Evolutionary conservation across 1,140 invertebrate genomes (phyloP), one percentile per base, ranked within the genome.

Genomic region (Calephelis nemesis): DNA sequence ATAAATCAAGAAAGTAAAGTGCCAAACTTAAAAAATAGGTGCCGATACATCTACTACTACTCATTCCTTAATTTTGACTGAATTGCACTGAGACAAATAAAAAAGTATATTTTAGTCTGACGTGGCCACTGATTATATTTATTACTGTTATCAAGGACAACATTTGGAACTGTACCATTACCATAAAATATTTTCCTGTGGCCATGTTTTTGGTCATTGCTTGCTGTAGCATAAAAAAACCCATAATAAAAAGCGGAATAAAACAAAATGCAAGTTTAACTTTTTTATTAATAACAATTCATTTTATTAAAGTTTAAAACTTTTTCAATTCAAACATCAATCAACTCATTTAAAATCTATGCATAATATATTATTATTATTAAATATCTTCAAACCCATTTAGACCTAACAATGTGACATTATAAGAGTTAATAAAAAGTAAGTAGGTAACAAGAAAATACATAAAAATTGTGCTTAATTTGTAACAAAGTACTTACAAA

Each of bases 301-400:
- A 58, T 60, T 60, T 40, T 39, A 60, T 60, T 60, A 60, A 60
- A 60, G 54, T 60, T 60, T 40, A 60, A 60, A 60, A 60, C 54
- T 60, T 39, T 60, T 11, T 39, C 11, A 30, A 19, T 60, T 60
- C 54, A 60, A 60, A 60, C 54, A 39, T 60, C 54, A 40, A 60
- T 39, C 54, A 60, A 60, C 39, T 39, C 39, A 12, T 40, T 60
- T 7, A 60, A 60, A 60, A 60, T 58, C 54, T 60, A 60, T 30
- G 11, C 12, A 39, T 12, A 12, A 60, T 11, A 9, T 19, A 54
- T 58, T 60, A 39, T 40, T 60, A 39, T 40, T 60, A 60, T 60
- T 60, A 40, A 60, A 60, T 30, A 60, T 60, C 30, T 60, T 40
- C 39, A 1, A 60, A 40, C 58, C 58, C 58, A 39, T 40, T 60